Evolutionary conservation across 2,888 invertebrate species (phyloP), one percentile per base, ranked within the genome.

Genomic region (Sarcophaga subvicina): DNA sequence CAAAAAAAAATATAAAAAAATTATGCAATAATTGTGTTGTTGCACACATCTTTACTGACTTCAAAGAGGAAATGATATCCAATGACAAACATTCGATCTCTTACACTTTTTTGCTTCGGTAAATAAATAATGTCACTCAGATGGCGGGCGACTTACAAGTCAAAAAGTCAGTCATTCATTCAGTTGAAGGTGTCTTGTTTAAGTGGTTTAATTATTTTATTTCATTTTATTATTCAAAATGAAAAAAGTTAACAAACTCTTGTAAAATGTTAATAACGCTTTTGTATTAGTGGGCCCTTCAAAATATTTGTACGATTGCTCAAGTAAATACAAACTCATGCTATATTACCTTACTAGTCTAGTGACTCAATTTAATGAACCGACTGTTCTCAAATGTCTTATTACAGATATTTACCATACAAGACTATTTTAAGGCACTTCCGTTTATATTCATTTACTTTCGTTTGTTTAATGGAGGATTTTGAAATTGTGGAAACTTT

Each of bases 11-110:
- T 49, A 69, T 27, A 54, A 71, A 78, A n/a, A 47, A 70, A 67
- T 87, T 87, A 84, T 79, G 87, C 81, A 87, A 87, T 77, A 80
- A 22, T 62, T 84, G 63, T 64, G 45, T 37, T 37, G 12, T 80
- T 70, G 64, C 73, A 73, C 54, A 62, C 69, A 83, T 77, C 69
- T 82, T 75, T 71, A 75, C 81, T 66, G 62, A 81, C 78, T 67
- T 81, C 75, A 79, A 75, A 81, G 80, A 87, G 87, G 87, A 87
- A 87, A 87, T 87, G 87, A 84, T 87, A 87, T 87, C 80, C 81
- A 84, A 87, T 87, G 84, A 81, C 87, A 66, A 79, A 75, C 54
- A 79, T 75, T 77, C 64, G 71, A 82, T 82, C 59, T 37, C 37
- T 37, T 10, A 8, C 1, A 10, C 37, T 37, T 37, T 37, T 37